Percentiles rank a stretch among this genome's conserved stretches.
phyloP scores from a whole-genome alignment of 1,140 invertebrate genomes.

The Ceratoteleas bidentatus region DNA sequence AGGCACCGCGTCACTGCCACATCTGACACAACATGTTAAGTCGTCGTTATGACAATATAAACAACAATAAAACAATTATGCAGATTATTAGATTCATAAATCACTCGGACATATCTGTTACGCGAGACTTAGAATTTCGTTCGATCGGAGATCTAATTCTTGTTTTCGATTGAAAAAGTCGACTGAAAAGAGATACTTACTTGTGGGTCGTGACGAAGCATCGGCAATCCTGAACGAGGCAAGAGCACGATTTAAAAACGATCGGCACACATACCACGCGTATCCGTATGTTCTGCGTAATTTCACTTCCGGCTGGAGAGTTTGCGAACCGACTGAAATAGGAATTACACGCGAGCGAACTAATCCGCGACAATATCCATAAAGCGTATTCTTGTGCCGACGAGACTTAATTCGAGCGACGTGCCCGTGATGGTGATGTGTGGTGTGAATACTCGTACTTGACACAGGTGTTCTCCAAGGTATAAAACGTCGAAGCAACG shows the following conservation, averaged over 20 bases:
- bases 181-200: not conserved
- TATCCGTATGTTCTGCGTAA: constrained; percentile 21
- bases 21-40: constrained; percentile 31
- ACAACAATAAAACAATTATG: constrained; percentile 30
- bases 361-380: constrained; percentile 27
- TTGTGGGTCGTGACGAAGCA: too few relatives aligned
- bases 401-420: constrained; percentile 54
- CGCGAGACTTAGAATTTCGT: not conserved
- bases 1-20: constrained; percentile 8
- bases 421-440: constrained; percentile 64
- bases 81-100: not conserved
- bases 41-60: constrained; percentile 6
- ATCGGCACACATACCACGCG: constrained; percentile 13
- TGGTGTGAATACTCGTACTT: constrained; percentile 66
- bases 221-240: not conserved
- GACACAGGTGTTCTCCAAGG: constrained; percentile 75
- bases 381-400: constrained; percentile 28
- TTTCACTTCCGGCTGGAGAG: constrained; percentile 36
- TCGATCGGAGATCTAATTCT: not conserved
- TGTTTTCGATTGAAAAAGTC: not conserved
- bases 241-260: constrained; percentile 10
- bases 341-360: constrained; percentile 10
- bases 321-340: constrained; percentile 7
- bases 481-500: constrained; percentile 64
- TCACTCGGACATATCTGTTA: not conserved